Evolutionary conservation across 2,797 vertebrate species (phyloP).

Genomic region (Todus mexicanus): DNA sequence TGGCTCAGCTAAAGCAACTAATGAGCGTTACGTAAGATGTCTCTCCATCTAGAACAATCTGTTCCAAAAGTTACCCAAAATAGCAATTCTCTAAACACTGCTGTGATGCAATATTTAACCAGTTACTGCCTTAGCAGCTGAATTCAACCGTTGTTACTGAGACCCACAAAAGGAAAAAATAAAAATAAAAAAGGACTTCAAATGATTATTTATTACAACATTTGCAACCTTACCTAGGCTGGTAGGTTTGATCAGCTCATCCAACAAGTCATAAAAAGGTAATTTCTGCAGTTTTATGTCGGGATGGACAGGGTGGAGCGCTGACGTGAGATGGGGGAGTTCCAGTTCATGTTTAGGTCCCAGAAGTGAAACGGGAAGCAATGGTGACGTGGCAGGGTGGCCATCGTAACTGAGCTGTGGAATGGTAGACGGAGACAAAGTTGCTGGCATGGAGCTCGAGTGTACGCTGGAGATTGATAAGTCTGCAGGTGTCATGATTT

Average conservation of each 20-base stretch:
- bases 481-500: slow-evolving; percentile 92
- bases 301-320: slow-evolving; percentile 94
- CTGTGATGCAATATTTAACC: slow-evolving; percentile 56
- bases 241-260: slow-evolving; percentile 97
- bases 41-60: slow-evolving; percentile 58
- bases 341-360: slow-evolving; percentile 96
- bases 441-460: slow-evolving; percentile 85
- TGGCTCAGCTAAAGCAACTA: slow-evolving; percentile 41
- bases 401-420: slow-evolving; percentile 89
- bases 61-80: slow-evolving; percentile 63
- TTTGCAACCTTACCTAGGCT: slow-evolving; percentile 88
- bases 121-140: neutral
- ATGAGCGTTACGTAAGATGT: slow-evolving; percentile 47
- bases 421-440: slow-evolving; percentile 82
- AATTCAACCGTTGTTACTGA: neutral
- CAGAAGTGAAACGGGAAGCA: slow-evolving; percentile 92
- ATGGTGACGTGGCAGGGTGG: slow-evolving; percentile 83
- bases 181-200: neutral
- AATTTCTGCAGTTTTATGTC: slow-evolving; percentile 97
- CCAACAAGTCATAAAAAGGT: slow-evolving; percentile 95
- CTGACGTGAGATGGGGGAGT: slow-evolving; percentile 88
- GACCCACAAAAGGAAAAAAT: neutral
- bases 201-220: neutral
- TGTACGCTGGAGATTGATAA: slow-evolving; percentile 87
- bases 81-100: slow-evolving; percentile 48